These are phyloP conservation scores for Noctua janthina DNA, from an alignment of 2,888 invertebrate species.

Conservation along the genomic window DNA sequence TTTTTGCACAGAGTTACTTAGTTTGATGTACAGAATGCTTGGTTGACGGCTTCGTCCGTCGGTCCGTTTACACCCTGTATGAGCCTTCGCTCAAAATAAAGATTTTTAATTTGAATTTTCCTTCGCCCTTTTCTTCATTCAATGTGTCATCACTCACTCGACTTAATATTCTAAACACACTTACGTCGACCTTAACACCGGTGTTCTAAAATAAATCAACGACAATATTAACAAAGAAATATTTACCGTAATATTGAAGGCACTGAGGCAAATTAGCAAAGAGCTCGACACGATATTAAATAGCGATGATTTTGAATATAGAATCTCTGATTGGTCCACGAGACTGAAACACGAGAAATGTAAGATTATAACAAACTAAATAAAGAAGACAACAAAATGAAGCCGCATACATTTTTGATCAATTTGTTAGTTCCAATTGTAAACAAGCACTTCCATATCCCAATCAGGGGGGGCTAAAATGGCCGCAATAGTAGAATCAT, in stretches of 20 bases:
- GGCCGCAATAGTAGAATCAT: too few species aligned
- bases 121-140: too few species aligned
- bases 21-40: too few species aligned
- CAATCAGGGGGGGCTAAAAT: too few species aligned
- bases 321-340: slow-evolving; percentile 75
- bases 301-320: slow-evolving; percentile 79
- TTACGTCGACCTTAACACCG: slow-evolving; percentile 8
- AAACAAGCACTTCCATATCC: too few species aligned
- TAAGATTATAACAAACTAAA: not conserved
- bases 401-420: not conserved
- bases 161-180: not conserved
- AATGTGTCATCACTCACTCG: not conserved
- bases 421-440: too few species aligned
- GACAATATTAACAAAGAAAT: not conserved
- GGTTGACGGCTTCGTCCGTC: too few species aligned
- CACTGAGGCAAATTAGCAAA: slow-evolving; percentile 81
- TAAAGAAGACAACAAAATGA: not conserved
- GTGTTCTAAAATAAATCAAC: slow-evolving; percentile 12
- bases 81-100: too few species aligned
- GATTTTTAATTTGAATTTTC: too few species aligned
- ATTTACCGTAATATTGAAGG: slow-evolving; percentile 81
- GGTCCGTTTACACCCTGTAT: too few species aligned
- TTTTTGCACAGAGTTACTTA: too few species aligned
- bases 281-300: slow-evolving; percentile 82
- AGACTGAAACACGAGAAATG: slow-evolving; percentile 71